Evolutionary conservation across 1,140 invertebrate genomes (phyloP).

Genomic region (Odontomachus brunneus): DNA sequence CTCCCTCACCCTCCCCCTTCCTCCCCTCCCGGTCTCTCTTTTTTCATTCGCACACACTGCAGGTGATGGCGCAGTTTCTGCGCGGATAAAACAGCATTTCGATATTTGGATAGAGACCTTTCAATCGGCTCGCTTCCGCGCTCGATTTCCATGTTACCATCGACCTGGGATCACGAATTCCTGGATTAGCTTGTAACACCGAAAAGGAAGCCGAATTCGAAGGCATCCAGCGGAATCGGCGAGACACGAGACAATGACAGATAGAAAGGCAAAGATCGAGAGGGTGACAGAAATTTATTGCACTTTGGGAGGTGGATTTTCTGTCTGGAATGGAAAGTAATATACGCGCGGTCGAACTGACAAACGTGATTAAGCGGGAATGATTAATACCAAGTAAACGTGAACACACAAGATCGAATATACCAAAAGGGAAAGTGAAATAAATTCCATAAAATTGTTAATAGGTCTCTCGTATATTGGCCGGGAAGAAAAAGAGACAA

Average conservation of each 20-base stretch:
- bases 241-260: not conserved
- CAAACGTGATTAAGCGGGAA: not conserved
- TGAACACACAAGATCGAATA: no score
- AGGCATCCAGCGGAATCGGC: not conserved
- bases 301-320: not conserved
- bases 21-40: no score
- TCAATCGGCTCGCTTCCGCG: constrained; percentile 66
- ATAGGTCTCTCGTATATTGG: no score
- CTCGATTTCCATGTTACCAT: constrained; percentile 66
- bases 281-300: not conserved
- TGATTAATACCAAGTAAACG: no score
- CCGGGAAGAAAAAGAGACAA: not conserved
- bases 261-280: not conserved
- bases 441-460: no score
- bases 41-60: constrained; percentile 38
- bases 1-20: no score
- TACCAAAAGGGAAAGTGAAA: not conserved
- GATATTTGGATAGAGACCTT: constrained; percentile 64
- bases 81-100: constrained; percentile 58
- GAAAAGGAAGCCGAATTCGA: constrained; percentile 9
- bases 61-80: constrained; percentile 40
- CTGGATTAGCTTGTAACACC: constrained; percentile 68
- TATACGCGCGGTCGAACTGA: not conserved
- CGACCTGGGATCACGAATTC: constrained; percentile 54
- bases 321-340: no score